Conservation (phyloP, 2,888 invertebrate genomes). For the Apotomis capreana region DNA sequence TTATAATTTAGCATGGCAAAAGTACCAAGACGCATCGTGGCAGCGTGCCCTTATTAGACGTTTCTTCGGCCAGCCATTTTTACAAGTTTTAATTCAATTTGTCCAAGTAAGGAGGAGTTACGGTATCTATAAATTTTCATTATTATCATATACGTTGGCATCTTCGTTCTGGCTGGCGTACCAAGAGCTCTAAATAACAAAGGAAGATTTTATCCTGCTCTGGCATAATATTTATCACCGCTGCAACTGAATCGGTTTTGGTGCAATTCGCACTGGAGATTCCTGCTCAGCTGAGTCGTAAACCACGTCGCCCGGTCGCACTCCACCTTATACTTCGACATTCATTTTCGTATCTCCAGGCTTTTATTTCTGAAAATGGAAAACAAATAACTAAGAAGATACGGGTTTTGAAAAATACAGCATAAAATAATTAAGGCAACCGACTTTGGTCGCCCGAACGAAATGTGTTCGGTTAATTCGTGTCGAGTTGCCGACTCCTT, state of each 20-base stretch:
- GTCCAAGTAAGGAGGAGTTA: slow-evolving; percentile 15
- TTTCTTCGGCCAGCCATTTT: slow-evolving; percentile 16
- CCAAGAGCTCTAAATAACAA: slow-evolving; percentile 20
- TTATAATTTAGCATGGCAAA: background rate
- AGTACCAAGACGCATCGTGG: background rate
- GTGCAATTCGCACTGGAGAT: slow-evolving; percentile 63
- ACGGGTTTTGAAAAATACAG: background rate
- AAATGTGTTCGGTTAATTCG: no score
- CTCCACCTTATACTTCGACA: slow-evolving; percentile 15
- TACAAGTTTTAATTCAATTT: slow-evolving; percentile 35
- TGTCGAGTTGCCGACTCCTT: no score
- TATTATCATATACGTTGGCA: slow-evolving; percentile 21
- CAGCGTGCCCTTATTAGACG: background rate
- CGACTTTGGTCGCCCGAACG: no score
- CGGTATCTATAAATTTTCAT: slow-evolving; percentile 28
- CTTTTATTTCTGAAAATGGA: slow-evolving; percentile 7
- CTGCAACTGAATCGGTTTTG: slow-evolving; percentile 58
- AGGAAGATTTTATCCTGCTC: slow-evolving; percentile 44
- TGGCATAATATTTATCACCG: slow-evolving; percentile 57
- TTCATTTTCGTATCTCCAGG: slow-evolving; percentile 1
- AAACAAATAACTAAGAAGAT: background rate
- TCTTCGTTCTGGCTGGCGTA: slow-evolving; percentile 14
- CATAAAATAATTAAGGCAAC: no score
- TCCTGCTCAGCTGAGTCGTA: slow-evolving; percentile 62
- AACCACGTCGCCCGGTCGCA: slow-evolving; percentile 52